These are phyloP conservation scores for Ganaspis brasiliensis DNA, from an alignment of 2,888 invertebrate species.

Conservation along the genomic window DNA sequence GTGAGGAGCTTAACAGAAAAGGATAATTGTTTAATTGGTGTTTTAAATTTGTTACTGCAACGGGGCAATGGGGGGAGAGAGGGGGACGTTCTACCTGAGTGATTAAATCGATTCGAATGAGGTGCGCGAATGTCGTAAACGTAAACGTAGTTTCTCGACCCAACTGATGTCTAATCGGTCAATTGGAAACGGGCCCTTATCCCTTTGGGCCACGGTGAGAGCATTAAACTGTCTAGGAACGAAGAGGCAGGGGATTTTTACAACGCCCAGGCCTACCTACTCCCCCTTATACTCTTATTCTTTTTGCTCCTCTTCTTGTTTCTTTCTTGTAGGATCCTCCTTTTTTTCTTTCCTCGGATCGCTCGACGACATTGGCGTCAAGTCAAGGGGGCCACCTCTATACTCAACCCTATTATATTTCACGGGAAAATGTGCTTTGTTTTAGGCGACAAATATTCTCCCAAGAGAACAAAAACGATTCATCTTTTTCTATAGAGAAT, in stretches of 20 bases:
- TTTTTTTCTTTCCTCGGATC: conserved; percentile 66
- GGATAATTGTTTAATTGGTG: conserved; percentile 19
- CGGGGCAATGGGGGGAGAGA: too few relatives aligned
- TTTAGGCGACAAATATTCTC: not conserved
- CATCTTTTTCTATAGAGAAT: conserved; percentile 18
- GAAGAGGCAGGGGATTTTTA: conserved; percentile 71
- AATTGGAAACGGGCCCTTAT: conserved; percentile 73
- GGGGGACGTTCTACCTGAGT: too few relatives aligned
- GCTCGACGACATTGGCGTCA: conserved; percentile 68
- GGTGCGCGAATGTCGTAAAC: conserved; percentile 22
- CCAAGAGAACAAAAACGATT: conserved; percentile 26
- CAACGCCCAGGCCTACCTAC: conserved; percentile 69
- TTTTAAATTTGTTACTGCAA: conserved; percentile 21
- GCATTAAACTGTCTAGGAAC: conserved; percentile 77
- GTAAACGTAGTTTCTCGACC: not conserved
- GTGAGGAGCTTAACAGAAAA: not conserved
- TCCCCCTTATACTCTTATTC: conserved; percentile 60
- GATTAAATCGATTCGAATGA: conserved; percentile 25
- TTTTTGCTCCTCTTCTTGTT: conserved; percentile 55
- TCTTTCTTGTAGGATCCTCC: conserved; percentile 63
- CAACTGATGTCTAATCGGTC: conserved; percentile 64
- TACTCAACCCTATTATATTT: conserved; percentile 47
- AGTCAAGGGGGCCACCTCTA: conserved; percentile 57
- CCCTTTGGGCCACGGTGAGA: conserved; percentile 67
- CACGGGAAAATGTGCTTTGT: conserved; percentile 22